These are phyloP conservation scores for Ursus arctos DNA, from an alignment of 2,113 vertebrate species.

Conservation along the genomic window DNA sequence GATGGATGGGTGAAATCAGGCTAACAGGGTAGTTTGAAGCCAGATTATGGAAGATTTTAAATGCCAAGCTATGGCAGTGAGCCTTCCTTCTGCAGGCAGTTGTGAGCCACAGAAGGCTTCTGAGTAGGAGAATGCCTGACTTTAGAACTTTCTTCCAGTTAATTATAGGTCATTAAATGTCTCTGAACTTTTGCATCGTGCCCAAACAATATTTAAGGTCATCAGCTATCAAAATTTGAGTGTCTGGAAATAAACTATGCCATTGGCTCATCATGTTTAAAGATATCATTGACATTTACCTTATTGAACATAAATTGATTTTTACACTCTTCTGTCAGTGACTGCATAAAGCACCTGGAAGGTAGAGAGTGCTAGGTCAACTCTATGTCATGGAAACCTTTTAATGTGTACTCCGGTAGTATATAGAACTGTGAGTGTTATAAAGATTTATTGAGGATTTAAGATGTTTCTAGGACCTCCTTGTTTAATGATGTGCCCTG, in stretches of 20 bases:
- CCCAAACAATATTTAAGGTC: slow-evolving; percentile 76
- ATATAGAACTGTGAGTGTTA: slow-evolving; percentile 28
- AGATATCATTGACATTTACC: slow-evolving; percentile 81
- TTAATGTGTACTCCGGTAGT: slow-evolving; percentile 60
- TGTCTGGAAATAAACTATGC: slow-evolving; percentile 77
- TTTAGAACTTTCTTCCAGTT: slow-evolving; percentile 75
- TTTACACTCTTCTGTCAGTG: slow-evolving; percentile 77
- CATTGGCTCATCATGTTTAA: slow-evolving; percentile 73
- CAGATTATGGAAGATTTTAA: slow-evolving; percentile 9
- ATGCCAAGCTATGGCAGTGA: neutral
- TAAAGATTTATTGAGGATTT: slow-evolving; percentile 78
- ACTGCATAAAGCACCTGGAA: slow-evolving; percentile 72
- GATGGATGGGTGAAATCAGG: neutral
- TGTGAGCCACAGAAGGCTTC: slow-evolving; percentile 13
- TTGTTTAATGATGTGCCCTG: slow-evolving; percentile 74
- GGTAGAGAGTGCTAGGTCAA: slow-evolving; percentile 54
- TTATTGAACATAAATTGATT: slow-evolving; percentile 84
- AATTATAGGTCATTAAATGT: slow-evolving; percentile 78
- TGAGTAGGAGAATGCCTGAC: slow-evolving; percentile 33
- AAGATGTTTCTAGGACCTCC: slow-evolving; percentile 63
- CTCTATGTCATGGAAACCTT: slow-evolving; percentile 61
- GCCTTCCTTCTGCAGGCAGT: neutral
- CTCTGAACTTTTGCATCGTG: slow-evolving; percentile 76
- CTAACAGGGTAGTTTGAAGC: neutral
- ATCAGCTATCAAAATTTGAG: slow-evolving; percentile 79